phyloP scores from a whole-genome alignment of 1,140 invertebrate species.

The Lepidotrigona ventralis region DNA sequence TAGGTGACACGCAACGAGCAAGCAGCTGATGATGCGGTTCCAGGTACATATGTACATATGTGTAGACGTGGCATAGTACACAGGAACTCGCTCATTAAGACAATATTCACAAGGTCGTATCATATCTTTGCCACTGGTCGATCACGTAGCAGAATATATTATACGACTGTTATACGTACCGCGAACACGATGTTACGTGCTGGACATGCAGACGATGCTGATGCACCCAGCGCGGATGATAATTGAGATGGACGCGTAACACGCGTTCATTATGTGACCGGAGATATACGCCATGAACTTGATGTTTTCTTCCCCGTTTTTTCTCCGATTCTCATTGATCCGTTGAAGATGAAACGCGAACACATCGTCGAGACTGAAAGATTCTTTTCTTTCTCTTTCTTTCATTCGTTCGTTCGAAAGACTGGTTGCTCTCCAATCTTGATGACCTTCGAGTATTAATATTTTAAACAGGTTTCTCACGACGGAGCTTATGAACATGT shows the following conservation, averaged over 20 bases:
- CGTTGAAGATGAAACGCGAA: not conserved
- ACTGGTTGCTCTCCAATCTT: too few relatives aligned
- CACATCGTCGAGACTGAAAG: not conserved
- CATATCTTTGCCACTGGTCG: slow-evolving; percentile 35
- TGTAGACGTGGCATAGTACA: not conserved
- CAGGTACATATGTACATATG: too few relatives aligned
- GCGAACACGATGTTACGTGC: slow-evolving; percentile 42
- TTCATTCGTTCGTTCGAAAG: not conserved
- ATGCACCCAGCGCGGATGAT: not conserved
- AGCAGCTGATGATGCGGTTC: too few relatives aligned
- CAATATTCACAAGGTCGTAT: slow-evolving; percentile 62
- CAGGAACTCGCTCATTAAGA: slow-evolving; percentile 61
- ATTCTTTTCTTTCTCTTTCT: not conserved
- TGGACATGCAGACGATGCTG: slow-evolving; percentile 39
- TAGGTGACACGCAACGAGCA: not conserved
- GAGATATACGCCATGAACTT: not conserved
- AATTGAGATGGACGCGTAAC: slow-evolving; percentile 32
- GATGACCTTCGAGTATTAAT: too few relatives aligned
- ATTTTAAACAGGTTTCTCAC: too few relatives aligned
- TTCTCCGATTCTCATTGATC: not conserved
- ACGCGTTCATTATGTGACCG: slow-evolving; percentile 10
- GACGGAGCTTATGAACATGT: too few relatives aligned
- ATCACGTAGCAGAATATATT: slow-evolving; percentile 62
- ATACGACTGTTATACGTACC: slow-evolving; percentile 52
- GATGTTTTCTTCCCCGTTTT: too few relatives aligned